Base-by-base conservation (phyloP, 2,113 vertebrate genomes). In the Balaenoptera acutorostrata region DNA sequence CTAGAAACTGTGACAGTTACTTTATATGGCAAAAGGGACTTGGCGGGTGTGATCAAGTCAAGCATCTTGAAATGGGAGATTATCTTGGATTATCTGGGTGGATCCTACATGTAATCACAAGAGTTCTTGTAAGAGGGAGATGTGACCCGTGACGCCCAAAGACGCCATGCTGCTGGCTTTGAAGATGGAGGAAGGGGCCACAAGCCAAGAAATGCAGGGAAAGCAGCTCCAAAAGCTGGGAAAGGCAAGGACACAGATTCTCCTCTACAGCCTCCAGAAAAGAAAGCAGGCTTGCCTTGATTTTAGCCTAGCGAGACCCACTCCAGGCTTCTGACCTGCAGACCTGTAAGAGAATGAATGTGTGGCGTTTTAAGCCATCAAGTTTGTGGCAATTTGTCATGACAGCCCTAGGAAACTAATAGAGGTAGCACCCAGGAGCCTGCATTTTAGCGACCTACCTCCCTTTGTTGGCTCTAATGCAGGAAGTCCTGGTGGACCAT, bases 401-500 rank as follows among this genome's bases (percentile, higher is more conserved):
- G 2, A 55, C 0, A n/a, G 31, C 49, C 49, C 27, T 15, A 69
- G 71, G 41, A 88, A 55, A 15, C 23, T 0, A 17, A 55, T 0
- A 12, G 15, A 21, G 11, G 72, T 0, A 29, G 72, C 17, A 31
- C 36, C 41, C 8, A 4, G 36, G 64, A 41, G 29, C 23, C 71
- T 59, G 44, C 41, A 29, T 15, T 15, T 39, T 31, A 61, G 3
- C 0, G 2, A 17, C 74, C 49, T 7, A 12, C 7, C 39, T n/a
- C 63, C 18, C 21, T 64, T 49, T 4, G 31, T 11, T 3, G 80
- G 8, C 15, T 72, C n/a, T 11, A 11, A 36, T 0, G 9, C 36
- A n/a, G 49, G 46, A 3, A 20, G 17, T 4, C 83, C 8, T 2
- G 68, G 72, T 4, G 18, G 14, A 18, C 52, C 1, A 1, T 1